These are phyloP conservation scores for Drosophila percnosoma DNA, from an alignment of 2,888 invertebrate species.

Conservation along the genomic window DNA sequence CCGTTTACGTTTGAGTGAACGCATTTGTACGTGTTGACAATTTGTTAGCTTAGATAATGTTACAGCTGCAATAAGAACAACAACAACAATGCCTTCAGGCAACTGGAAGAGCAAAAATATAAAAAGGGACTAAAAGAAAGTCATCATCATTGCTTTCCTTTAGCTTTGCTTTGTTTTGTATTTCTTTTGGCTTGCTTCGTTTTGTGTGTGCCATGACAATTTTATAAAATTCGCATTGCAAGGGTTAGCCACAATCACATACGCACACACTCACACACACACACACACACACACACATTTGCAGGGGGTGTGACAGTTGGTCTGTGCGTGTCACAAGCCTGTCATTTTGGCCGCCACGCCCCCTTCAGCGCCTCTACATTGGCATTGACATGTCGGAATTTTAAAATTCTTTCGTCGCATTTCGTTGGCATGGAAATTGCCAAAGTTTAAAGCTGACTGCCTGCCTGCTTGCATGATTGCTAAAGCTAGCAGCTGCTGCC, in stretches of 20 bases:
- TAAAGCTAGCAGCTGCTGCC: slow-evolving; percentile 64
- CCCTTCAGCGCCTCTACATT: slow-evolving; percentile 39
- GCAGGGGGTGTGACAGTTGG: slow-evolving; percentile 70
- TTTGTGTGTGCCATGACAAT: slow-evolving; percentile 52
- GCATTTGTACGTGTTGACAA: slow-evolving; percentile 83
- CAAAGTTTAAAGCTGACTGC: slow-evolving; percentile 69
- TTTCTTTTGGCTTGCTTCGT: slow-evolving; percentile 25
- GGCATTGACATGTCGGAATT: slow-evolving; percentile 69
- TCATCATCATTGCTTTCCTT: slow-evolving; percentile 63
- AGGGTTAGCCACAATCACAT: slow-evolving; percentile 65
- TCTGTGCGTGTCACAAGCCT: slow-evolving; percentile 77
- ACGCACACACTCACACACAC: slow-evolving; percentile 17
- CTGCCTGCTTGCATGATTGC: slow-evolving; percentile 35
- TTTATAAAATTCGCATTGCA: slow-evolving; percentile 70
- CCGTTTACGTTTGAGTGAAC: slow-evolving; percentile 83
- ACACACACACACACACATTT: slow-evolving; percentile 16
- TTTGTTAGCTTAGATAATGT: slow-evolving; percentile 82
- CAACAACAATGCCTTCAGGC: slow-evolving; percentile 38
- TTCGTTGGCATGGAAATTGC: slow-evolving; percentile 68
- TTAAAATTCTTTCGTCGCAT: slow-evolving; percentile 71
- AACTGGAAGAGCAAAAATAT: slow-evolving; percentile 21
- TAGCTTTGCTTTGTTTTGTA: slow-evolving; percentile 24
- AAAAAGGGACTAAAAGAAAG: slow-evolving; percentile 41
- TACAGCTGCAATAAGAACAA: slow-evolving; percentile 53
- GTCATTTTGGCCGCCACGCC: slow-evolving; percentile 67